A percentile compares a stretch with the other conserved stretches of the same genome.
These are phyloP conservation scores for Danio tinwini DNA, from an alignment of 2,797 vertebrate species.

Conservation along the genomic window DNA sequence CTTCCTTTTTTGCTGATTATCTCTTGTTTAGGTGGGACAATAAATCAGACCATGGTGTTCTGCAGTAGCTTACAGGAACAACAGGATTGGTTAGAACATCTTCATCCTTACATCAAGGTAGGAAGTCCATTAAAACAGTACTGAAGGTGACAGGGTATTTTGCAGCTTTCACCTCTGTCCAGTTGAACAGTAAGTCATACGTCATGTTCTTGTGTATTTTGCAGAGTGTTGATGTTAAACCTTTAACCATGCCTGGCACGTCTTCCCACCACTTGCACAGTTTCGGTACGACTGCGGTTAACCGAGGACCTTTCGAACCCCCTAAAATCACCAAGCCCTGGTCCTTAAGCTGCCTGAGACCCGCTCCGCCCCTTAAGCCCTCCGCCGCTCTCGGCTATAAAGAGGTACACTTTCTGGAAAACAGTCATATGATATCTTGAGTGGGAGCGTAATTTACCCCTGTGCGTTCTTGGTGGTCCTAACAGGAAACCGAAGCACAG, in stretches of 20 bases:
- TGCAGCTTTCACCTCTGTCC: background rate
- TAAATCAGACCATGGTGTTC: slow-evolving; percentile 86
- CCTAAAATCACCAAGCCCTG: slow-evolving; percentile 94
- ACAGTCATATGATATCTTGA: slow-evolving; percentile 33
- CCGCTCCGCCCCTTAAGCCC: slow-evolving; percentile 94
- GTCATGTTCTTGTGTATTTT: background rate
- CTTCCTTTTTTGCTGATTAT: background rate
- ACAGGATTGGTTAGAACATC: slow-evolving; percentile 94
- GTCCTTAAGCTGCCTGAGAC: slow-evolving; percentile 96
- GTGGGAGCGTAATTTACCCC: slow-evolving; percentile 54
- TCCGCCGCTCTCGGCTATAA: slow-evolving; percentile 97
- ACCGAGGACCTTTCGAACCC: slow-evolving; percentile 91
- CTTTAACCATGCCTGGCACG: slow-evolving; percentile 68
- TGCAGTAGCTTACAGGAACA: slow-evolving; percentile 88
- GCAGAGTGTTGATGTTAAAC: slow-evolving; percentile 73
- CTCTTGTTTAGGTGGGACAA: slow-evolving; percentile 70
- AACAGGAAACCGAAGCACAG: slow-evolving; percentile 13
- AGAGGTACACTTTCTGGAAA: slow-evolving; percentile 82
- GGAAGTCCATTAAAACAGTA: slow-evolving; percentile 80
- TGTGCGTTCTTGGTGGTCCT: slow-evolving; percentile 51
- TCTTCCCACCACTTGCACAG: slow-evolving; percentile 79
- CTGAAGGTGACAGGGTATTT: slow-evolving; percentile 75
- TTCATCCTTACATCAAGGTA: slow-evolving; percentile 87
- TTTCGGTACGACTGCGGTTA: slow-evolving; percentile 75
- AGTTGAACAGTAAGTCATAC: background rate